Evolutionary conservation across 1,140 invertebrate genomes (phyloP), one percentile per base, ranked within the genome.

Genomic region (Pemphigus obesinymphae): DNA sequence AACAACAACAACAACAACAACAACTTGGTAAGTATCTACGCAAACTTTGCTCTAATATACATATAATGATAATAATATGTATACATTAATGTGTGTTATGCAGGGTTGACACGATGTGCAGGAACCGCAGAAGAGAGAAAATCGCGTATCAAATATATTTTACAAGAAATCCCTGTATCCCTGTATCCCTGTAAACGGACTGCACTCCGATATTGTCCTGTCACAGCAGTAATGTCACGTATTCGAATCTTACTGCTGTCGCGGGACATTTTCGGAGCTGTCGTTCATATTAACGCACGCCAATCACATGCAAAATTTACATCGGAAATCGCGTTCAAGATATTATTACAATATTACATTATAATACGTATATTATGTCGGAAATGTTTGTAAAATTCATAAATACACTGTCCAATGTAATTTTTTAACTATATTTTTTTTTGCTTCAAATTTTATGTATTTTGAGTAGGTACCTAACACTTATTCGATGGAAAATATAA

Each of bases 121-220:
- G 26, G 23, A 61, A 11, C 26, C 55, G 11, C 26, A 23, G 15
- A 8, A 61, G 26, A 17, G 48, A 63, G 29, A 34, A 6, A 11
- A 0, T 0, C 61, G 3, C 7, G 61, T 3, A 40, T 5, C 37
- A 63, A 63, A 34, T 63, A 10, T 13, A 26, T 26, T 23, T 58
- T 58, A 58, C 53, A 23, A 40, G 29, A 10, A 66, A n/a, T n/a
- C n/a, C n/a, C n/a, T n/a, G n/a, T n/a, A n/a, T n/a, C n/a, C n/a
- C n/a, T n/a, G 10, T 45, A 45, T 40, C 29, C 31, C 20, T 31
- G 31, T 63, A 31, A 58, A 29, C n/a, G 68, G 45, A 82, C 26
- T 85, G 85, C 87, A 88, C 91, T 90, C 89, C 92, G 91, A 95
- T 95, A 95, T 95, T 95, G 93, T 95, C 93, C 92, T 94, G 93